Conservation (phyloP, 2,113 vertebrate species). For the Pelvicachromis taeniatus region DNA sequence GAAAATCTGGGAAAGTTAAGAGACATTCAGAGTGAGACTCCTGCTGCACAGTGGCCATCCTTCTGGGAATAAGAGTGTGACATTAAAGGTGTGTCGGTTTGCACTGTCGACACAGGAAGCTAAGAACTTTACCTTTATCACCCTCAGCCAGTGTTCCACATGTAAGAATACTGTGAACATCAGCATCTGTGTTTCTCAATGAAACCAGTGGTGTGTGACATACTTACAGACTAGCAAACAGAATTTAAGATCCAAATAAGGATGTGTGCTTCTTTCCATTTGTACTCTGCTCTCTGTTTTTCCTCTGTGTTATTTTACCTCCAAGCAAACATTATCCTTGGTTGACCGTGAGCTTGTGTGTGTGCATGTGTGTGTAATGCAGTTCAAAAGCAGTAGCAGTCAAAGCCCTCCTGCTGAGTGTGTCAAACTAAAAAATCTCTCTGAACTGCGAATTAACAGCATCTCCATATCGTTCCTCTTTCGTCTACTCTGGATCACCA, state of each 20-base stretch:
- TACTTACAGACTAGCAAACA: slow-evolving; percentile 5
- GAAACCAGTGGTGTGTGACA: not conserved
- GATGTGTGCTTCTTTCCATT: not conserved
- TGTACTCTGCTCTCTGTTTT: not conserved
- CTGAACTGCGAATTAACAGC: slow-evolving; percentile 60
- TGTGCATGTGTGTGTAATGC: slow-evolving; percentile 6
- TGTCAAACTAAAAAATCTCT: slow-evolving; percentile 67
- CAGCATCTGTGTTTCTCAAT: not conserved
- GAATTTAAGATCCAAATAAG: not conserved
- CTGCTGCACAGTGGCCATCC: not conserved
- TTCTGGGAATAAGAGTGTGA: not conserved
- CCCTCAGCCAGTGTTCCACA: not conserved
- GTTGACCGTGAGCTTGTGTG: not conserved
- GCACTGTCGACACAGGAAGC: not conserved
- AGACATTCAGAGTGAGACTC: not conserved
- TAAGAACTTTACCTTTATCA: not conserved
- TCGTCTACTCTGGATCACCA: not conserved
- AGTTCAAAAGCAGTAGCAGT: slow-evolving; percentile 61
- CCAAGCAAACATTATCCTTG: slow-evolving; percentile 44
- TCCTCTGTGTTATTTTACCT: slow-evolving; percentile 30
- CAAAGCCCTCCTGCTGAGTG: slow-evolving; percentile 64
- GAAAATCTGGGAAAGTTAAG: not conserved
- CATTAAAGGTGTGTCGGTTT: not conserved
- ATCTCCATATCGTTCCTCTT: slow-evolving; percentile 42
- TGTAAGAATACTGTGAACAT: not conserved